Percentiles rank a stretch among this genome's conserved stretches.
These are phyloP conservation scores for Kryptolebias ocellatus DNA, from an alignment of 2,797 vertebrate genomes.

Conservation along the genomic window DNA sequence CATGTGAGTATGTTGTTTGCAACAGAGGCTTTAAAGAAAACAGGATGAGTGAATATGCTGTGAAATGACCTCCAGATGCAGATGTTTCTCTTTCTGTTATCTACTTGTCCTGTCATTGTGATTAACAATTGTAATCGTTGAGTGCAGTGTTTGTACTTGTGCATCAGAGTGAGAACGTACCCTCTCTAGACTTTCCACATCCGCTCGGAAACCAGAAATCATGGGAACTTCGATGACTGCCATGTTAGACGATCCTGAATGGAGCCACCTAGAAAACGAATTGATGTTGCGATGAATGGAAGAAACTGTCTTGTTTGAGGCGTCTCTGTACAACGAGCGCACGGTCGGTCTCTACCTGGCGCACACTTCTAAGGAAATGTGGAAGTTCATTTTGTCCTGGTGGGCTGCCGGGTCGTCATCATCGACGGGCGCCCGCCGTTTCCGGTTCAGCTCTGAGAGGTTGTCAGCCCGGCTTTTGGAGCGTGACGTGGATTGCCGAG, in stretches of 20 bases:
- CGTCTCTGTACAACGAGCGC: background rate
- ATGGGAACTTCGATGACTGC: constrained; percentile 91
- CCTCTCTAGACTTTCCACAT: constrained; percentile 91
- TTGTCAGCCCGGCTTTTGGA: constrained; percentile 77
- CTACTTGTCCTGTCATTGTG: background rate
- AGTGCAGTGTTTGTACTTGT: constrained; percentile 5
- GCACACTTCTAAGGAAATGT: constrained; percentile 89
- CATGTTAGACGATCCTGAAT: constrained; percentile 95
- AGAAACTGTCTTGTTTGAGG: background rate
- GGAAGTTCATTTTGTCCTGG: constrained; percentile 89
- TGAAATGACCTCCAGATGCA: constrained; percentile 78
- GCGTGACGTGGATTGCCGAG: constrained; percentile 50
- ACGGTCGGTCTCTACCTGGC: constrained; percentile 79
- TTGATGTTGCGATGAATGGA: background rate
- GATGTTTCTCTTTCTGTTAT: constrained; percentile 57
- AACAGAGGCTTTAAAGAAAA: constrained; percentile 26
- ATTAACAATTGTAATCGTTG: background rate
- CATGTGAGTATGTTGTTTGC: constrained; percentile 16
- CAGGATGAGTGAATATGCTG: background rate
- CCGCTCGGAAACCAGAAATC: constrained; percentile 90
- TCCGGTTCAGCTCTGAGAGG: constrained; percentile 77
- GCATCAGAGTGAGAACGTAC: constrained; percentile 67
- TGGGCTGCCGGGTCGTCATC: constrained; percentile 90
- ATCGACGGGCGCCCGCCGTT: constrained; percentile 79
- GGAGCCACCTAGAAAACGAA: constrained; percentile 86